These are phyloP conservation scores for Centroberyx gerrardi DNA, from an alignment of 2,797 vertebrate species.

Conservation along the genomic window DNA sequence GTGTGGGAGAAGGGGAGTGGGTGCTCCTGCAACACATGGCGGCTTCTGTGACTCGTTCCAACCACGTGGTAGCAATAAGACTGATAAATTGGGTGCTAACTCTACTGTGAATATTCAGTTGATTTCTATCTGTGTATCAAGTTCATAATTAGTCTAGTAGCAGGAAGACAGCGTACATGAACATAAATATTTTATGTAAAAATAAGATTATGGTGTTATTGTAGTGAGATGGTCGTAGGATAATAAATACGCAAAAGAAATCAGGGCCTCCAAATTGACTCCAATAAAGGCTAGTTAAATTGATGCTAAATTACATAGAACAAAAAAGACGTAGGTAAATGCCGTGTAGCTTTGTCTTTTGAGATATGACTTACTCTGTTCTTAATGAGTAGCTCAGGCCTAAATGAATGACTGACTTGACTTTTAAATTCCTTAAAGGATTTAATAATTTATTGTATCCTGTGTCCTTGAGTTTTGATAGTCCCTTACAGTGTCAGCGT, in stretches of 20 bases:
- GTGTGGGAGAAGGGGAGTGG: slow-evolving; percentile 38
- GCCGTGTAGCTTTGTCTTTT: slow-evolving; percentile 29
- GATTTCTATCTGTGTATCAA: slow-evolving; percentile 35
- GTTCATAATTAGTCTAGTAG: slow-evolving; percentile 20
- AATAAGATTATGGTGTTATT: slow-evolving; percentile 9
- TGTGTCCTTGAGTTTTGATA: slow-evolving; percentile 70
- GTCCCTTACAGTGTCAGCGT: slow-evolving; percentile 41
- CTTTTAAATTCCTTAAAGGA: slow-evolving; percentile 48
- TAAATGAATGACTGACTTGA: slow-evolving; percentile 43
- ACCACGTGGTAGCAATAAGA: slow-evolving; percentile 42
- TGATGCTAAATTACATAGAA: slow-evolving; percentile 29
- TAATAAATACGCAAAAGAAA: slow-evolving; percentile 27
- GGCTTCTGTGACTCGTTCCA: slow-evolving; percentile 65
- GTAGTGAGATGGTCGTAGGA: slow-evolving; percentile 5
- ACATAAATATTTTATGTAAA: slow-evolving; percentile 9
- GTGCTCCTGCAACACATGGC: slow-evolving; percentile 25
- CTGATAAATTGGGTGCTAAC: slow-evolving; percentile 28
- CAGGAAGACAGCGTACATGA: neutral
- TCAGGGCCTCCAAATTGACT: slow-evolving; percentile 15
- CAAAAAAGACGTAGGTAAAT: slow-evolving; percentile 40
- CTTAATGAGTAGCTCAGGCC: slow-evolving; percentile 47
- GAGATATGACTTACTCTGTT: slow-evolving; percentile 32
- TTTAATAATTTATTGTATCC: slow-evolving; percentile 56
- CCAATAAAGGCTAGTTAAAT: slow-evolving; percentile 29
- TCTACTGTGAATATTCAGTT: slow-evolving; percentile 35